Conservation (phyloP, 1,140 invertebrate genomes). For the Bathynomus jamesi region DNA sequence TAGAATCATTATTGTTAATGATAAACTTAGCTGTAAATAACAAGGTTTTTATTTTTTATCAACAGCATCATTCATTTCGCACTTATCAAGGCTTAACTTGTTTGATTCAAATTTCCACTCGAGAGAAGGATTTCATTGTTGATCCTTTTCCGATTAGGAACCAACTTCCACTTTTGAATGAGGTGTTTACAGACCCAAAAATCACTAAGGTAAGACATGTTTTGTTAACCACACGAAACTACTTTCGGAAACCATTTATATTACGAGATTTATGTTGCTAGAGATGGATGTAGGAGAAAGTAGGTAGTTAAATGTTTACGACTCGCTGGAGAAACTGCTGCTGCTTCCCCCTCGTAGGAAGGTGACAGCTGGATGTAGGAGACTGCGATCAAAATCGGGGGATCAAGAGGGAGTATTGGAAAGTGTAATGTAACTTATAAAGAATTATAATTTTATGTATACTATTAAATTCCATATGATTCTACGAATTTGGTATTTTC, state of each 20-base stretch:
- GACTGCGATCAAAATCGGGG: too few relatives aligned
- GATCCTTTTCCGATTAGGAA: constrained; percentile 76
- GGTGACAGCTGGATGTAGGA: too few relatives aligned
- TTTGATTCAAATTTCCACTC: constrained; percentile 88
- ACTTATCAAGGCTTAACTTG: constrained; percentile 81
- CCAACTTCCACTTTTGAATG: constrained; percentile 76
- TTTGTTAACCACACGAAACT: not conserved
- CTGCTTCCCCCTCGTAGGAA: too few relatives aligned
- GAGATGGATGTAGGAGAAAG: not conserved
- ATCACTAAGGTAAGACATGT: constrained; percentile 69
- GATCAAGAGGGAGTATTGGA: too few relatives aligned
- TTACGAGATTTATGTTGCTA: not conserved
- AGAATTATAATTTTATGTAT: too few relatives aligned
- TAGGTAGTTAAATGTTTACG: not conserved
- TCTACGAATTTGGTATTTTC: not conserved
- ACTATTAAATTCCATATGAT: too few relatives aligned
- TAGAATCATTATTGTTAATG: too few relatives aligned
- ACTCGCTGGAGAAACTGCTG: not conserved
- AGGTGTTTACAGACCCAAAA: constrained; percentile 81
- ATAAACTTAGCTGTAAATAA: too few relatives aligned
- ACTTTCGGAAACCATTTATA: too few relatives aligned
- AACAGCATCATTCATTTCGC: constrained; percentile 70
- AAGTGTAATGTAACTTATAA: too few relatives aligned
- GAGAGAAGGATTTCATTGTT: constrained; percentile 77
- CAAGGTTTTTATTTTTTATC: constrained; percentile 25